Conservation (phyloP, 2,797 vertebrate genomes). For the Aldrovandia affinis region DNA sequence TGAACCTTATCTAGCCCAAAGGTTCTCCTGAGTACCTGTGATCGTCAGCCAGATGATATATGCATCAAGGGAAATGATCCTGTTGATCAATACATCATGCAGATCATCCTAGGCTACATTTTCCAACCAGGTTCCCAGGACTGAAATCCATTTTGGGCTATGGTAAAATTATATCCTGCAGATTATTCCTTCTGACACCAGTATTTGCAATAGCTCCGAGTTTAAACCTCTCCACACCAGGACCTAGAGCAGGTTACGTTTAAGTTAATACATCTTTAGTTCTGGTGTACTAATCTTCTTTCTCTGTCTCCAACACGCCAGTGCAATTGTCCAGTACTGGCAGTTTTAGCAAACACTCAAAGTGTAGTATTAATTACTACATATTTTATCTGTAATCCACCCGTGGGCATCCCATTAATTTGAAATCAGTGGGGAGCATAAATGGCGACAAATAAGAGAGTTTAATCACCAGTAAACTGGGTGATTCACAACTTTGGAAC, state of each 20-base stretch:
- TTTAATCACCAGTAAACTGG: not conserved
- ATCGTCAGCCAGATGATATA: conserved; percentile 8
- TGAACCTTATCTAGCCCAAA: not conserved
- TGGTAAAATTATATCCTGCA: not conserved
- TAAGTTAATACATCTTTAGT: not conserved
- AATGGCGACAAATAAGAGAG: not conserved
- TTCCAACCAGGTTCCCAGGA: not conserved
- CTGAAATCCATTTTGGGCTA: not conserved
- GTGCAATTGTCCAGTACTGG: not conserved
- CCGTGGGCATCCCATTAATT: not conserved
- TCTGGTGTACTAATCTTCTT: not conserved
- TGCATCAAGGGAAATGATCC: not conserved
- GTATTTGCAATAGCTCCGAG: not conserved
- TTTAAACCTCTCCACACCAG: not conserved
- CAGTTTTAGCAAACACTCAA: not conserved
- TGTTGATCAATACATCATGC: conserved; percentile 4
- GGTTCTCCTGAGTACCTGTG: not conserved
- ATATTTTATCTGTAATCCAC: not conserved
- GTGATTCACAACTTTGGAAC: conserved; percentile 5
- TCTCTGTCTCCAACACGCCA: not conserved
- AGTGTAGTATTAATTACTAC: not conserved
- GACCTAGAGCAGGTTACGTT: not conserved
- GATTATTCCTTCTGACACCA: not conserved
- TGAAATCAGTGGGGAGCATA: not conserved
- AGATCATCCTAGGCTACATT: not conserved